Evolutionary conservation across 2,113 vertebrate species (phyloP).

Genomic region (Microtus pennsylvanicus): DNA sequence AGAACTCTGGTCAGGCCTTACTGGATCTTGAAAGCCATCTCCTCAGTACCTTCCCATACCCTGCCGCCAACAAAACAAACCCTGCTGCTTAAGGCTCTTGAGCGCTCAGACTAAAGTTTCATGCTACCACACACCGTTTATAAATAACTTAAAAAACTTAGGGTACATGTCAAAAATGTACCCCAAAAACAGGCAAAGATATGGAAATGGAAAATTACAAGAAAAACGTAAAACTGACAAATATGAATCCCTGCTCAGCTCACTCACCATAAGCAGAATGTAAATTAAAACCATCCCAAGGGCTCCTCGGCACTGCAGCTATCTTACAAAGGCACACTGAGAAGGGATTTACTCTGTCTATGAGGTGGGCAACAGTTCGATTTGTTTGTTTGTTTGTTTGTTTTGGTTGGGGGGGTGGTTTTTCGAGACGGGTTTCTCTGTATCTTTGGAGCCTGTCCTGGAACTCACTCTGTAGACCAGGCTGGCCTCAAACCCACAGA

Average conservation of each 20-base stretch:
- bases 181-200: constrained; percentile 9
- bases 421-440: no score
- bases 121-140: neutral
- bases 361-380: neutral
- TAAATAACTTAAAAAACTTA: neutral
- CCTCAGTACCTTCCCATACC: no score
- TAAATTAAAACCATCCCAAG: neutral
- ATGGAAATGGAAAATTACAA: constrained; percentile 16
- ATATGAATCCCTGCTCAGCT: neutral
- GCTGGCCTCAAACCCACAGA: no score
- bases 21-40: neutral
- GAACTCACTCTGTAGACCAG: no score
- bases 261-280: neutral
- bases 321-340: neutral
- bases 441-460: no score
- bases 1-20: neutral
- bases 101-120: neutral
- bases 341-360: neutral
- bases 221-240: neutral
- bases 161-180: neutral
- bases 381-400: no score
- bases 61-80: fast-evolving
- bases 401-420: no score
- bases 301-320: neutral
- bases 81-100: neutral